These are phyloP conservation scores for Protobothrops flavoviridis DNA, from an alignment of 2,113 vertebrate species.

Conservation along the genomic window DNA sequence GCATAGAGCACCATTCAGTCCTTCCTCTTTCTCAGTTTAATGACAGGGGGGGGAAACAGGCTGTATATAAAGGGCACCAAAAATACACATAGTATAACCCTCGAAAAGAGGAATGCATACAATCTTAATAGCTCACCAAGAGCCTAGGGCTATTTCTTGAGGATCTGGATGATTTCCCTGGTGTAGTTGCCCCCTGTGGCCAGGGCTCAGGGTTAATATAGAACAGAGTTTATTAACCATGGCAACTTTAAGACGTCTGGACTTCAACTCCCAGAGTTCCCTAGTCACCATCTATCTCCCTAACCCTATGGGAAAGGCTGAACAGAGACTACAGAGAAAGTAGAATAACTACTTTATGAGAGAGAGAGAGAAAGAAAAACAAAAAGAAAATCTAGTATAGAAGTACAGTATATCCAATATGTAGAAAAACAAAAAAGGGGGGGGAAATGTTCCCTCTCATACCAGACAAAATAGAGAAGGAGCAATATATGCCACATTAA, in stretches of 20 bases:
- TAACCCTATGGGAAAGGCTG: not conserved
- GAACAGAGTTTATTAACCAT: not conserved
- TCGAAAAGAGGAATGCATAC: not conserved
- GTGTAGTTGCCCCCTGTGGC: not conserved
- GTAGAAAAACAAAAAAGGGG: not conserved
- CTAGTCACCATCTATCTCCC: not conserved
- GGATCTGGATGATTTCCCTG: not conserved
- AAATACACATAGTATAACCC: not conserved
- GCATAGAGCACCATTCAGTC: not conserved
- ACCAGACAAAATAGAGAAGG: not conserved
- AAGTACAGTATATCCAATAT: not conserved
- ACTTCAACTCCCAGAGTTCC: not conserved
- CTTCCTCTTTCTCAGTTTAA: not conserved
- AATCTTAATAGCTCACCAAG: not conserved
- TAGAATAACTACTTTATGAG: not conserved
- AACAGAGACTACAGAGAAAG: not conserved
- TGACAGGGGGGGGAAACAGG: not conserved
- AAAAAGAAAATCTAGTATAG: not conserved
- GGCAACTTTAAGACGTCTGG: not conserved
- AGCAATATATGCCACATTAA: not conserved
- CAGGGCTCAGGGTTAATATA: not conserved
- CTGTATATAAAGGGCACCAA: not conserved
- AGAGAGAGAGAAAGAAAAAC: not conserved
- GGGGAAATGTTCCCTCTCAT: not conserved
- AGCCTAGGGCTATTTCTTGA: not conserved